Evolutionary conservation across 1,140 invertebrate species (phyloP).

Genomic region (Euborellia annulipes): DNA sequence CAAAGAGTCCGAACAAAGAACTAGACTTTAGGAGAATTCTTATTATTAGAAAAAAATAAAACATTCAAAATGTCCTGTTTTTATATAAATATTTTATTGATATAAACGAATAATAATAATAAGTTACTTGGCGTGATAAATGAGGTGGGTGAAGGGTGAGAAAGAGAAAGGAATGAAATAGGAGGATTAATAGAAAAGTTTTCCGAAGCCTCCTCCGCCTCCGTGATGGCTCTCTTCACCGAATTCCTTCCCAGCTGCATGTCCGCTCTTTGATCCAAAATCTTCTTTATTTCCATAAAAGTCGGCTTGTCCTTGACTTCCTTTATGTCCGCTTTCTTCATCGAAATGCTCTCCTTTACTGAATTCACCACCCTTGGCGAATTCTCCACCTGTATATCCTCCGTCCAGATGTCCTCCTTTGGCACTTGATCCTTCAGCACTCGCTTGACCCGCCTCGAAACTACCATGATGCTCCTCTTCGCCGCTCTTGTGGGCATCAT

Average conservation of each 20-base stretch:
- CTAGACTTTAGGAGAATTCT: too few species aligned
- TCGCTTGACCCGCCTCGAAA: constrained; percentile 29
- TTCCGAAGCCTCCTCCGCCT: constrained; percentile 19
- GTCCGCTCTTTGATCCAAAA: constrained; percentile 24
- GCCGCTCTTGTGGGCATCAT: constrained; percentile 45
- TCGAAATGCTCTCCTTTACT: constrained; percentile 30
- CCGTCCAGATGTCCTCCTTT: constrained; percentile 33
- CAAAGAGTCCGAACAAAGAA: too few species aligned
- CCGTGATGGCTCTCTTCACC: constrained; percentile 22
- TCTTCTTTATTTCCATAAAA: constrained; percentile 24
- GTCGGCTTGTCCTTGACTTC: constrained; percentile 27
- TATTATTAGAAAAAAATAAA: too few species aligned
- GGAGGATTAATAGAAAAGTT: too few species aligned
- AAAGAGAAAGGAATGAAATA: too few species aligned
- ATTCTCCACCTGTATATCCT: constrained; percentile 26
- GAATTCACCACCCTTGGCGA: constrained; percentile 28
- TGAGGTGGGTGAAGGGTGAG: too few species aligned
- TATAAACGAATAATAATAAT: too few species aligned
- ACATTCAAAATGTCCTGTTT: too few species aligned
- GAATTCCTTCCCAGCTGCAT: constrained; percentile 25
- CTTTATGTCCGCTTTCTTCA: constrained; percentile 26
- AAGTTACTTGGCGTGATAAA: too few species aligned
- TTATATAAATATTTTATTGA: too few species aligned
- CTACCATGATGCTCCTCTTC: constrained; percentile 37
- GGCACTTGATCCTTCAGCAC: constrained; percentile 28